Base-by-base conservation (phyloP, 2,797 vertebrate species). In the Gila robusta region DNA sequence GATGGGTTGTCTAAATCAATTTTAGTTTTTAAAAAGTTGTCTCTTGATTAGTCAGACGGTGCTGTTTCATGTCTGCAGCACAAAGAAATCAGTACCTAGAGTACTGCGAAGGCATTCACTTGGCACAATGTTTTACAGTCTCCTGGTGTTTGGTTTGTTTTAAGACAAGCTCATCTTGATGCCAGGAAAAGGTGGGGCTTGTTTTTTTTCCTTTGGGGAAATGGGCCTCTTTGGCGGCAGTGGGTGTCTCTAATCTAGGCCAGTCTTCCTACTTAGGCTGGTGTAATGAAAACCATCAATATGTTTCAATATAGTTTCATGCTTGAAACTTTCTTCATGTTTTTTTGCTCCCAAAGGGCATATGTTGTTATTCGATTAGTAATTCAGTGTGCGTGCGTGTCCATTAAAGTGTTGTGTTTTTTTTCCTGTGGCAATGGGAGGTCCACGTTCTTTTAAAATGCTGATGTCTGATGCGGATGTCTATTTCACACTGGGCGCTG, bases 201-300 rank as follows among this genome's bases (percentile, higher is more conserved):
- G 23, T 28, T 54, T 85, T 32, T 73, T 81, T 5, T 78, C 84
- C 71, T 89, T 87, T 90, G 89, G 90, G 90, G 90, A 90, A 88
- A 89, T 80, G 78, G 89, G 87, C 91, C 88, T 93, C 84, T 89
- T 92, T 93, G 92, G 92, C 90, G 81, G 19, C 6, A 79, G 67
- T 90, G 67, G 79, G 83, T 90, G 90, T 92, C 91, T 92, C 89
- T 93, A 93, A 94, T 93, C 91, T 91, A 92, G 88, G 89, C 88
- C 89, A 93, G 93, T 93, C 94, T 93, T 88, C 81, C 81, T 91
- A 94, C 92, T 93, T 94, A 88, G 26, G 21, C 32, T 85, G 67
- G 32, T 52, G 89, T 93, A 94, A 94, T 95, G 91, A 94, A 93
- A 94, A 91, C 88, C 90, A 94, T 93, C 91, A 81, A 89, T 92